These are phyloP conservation scores for Perca schrenkii DNA, from an alignment of 2,113 vertebrate species.

Conservation along the genomic window DNA sequence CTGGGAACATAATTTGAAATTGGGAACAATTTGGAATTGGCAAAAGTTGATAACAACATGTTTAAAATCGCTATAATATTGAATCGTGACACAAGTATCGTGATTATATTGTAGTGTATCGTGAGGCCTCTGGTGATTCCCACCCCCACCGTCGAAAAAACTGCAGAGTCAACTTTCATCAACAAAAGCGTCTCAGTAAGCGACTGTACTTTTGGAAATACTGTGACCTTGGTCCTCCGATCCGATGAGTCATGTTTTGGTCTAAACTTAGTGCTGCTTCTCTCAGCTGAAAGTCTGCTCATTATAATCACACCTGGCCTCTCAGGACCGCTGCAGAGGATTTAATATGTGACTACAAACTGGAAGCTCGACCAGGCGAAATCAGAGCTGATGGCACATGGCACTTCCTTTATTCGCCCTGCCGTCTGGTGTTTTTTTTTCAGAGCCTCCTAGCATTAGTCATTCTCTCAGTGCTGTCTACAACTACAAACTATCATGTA, in stretches of 20 bases:
- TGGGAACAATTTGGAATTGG: too few relatives aligned
- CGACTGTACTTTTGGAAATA: neutral
- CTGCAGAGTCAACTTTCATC: neutral
- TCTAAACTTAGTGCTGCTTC: slow-evolving; percentile 35
- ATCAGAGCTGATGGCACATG: slow-evolving; percentile 7
- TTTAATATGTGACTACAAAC: slow-evolving; percentile 23
- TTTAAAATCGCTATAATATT: too few relatives aligned
- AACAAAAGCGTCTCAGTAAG: neutral
- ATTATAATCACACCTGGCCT: slow-evolving; percentile 50
- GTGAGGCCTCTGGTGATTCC: too few relatives aligned
- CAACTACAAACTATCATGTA: slow-evolving; percentile 27
- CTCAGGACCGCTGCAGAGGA: slow-evolving; percentile 13
- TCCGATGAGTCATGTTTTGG: slow-evolving; percentile 25
- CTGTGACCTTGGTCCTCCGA: slow-evolving; percentile 4
- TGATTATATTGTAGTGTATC: too few relatives aligned
- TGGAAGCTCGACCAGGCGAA: neutral
- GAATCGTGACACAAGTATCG: too few relatives aligned
- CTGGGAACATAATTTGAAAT: too few relatives aligned
- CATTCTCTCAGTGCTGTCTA: neutral
- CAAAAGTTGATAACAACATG: too few relatives aligned
- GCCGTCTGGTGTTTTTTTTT: slow-evolving; percentile 26
- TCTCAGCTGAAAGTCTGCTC: slow-evolving; percentile 27
- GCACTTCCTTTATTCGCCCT: slow-evolving; percentile 1
- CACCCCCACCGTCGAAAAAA: too few relatives aligned
- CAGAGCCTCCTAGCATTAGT: slow-evolving; percentile 19